Conservation (phyloP, 2,888 invertebrate genomes). For the Agrotis clavis region DNA sequence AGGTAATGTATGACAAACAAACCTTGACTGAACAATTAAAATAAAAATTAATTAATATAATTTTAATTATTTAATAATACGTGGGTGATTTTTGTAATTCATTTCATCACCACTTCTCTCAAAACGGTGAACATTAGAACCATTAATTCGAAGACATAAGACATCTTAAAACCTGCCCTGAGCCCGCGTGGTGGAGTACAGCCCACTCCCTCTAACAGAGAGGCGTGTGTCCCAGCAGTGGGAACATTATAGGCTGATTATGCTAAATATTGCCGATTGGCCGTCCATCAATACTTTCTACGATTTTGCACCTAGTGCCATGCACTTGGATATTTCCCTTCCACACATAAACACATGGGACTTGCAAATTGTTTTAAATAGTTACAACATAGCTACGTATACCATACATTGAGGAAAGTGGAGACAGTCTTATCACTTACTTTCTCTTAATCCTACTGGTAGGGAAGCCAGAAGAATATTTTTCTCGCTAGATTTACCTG, state of each 20-base stretch:
- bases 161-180: too few species aligned
- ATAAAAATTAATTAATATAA: constrained; percentile 9
- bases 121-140: too few species aligned
- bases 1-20: constrained; percentile 16
- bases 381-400: constrained; percentile 65
- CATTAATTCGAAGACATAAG: too few species aligned
- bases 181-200: too few species aligned
- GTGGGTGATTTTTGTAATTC: too few species aligned
- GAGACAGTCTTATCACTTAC: constrained; percentile 30
- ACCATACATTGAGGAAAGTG: constrained; percentile 45
- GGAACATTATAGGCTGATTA: too few species aligned
- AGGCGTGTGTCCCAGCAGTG: too few species aligned
- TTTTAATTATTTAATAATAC: background rate
- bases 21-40: constrained; percentile 17
- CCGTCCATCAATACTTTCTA: constrained; percentile 58
- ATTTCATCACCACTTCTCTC: too few species aligned
- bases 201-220: too few species aligned
- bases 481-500: background rate
- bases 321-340: constrained; percentile 68
- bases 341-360: constrained; percentile 66
- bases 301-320: constrained; percentile 58
- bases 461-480: background rate
- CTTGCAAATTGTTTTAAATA: constrained; percentile 77
- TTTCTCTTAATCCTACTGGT: background rate
- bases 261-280: background rate